These are phyloP conservation scores for Corynorhinus townsendii DNA, from an alignment of 2,113 vertebrate genomes.

Conservation along the genomic window DNA sequence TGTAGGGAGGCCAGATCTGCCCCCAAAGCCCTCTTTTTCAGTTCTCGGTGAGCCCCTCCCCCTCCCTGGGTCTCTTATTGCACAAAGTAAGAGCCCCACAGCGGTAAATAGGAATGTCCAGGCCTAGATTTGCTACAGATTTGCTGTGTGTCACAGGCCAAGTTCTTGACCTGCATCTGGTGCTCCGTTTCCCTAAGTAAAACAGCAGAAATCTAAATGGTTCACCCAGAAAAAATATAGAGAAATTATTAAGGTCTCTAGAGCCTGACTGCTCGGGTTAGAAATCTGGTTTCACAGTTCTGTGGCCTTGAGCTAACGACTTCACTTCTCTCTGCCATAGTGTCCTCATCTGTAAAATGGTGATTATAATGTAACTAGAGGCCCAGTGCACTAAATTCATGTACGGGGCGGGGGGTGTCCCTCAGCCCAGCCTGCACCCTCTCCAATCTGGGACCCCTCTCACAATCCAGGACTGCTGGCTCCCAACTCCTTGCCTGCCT, in stretches of 20 bases:
- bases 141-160: neutral
- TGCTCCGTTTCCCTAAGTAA: neutral
- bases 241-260: neutral
- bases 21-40: neutral
- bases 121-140: neutral
- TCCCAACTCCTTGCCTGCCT: no score
- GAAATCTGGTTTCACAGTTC: neutral
- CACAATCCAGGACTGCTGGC: no score
- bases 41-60: neutral
- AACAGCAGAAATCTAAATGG: neutral
- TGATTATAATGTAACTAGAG: neutral
- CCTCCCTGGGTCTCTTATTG: neutral
- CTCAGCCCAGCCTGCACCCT: no score
- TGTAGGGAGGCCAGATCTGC: neutral
- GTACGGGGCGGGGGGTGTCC: no score
- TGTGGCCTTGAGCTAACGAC: neutral
- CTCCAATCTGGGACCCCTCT: no score
- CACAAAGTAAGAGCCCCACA: neutral
- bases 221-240: neutral
- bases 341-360: neutral
- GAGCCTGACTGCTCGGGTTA: neutral
- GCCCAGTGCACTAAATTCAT: no score
- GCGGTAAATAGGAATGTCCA: neutral
- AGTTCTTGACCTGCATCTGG: neutral
- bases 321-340: neutral